Evolutionary conservation across 2,888 invertebrate species (phyloP), one percentile per base, ranked within the genome.

Genomic region (Parasteatoda lunata): DNA sequence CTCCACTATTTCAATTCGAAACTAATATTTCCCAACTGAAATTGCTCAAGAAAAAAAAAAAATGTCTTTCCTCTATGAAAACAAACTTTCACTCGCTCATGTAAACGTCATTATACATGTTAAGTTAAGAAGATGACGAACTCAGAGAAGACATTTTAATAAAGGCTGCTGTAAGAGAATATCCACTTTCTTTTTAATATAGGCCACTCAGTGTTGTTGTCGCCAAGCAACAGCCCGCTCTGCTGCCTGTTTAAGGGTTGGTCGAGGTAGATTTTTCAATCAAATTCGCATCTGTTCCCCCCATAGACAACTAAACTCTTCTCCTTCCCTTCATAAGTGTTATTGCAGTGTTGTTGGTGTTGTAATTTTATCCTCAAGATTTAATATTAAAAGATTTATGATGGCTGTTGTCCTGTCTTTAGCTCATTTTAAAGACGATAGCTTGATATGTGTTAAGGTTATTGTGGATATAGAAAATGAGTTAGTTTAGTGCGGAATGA

Each of bases 151-250:
- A n/a, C 59, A n/a, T 59, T 59, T 59, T 59, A 13, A 59, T 13
- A 13, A 59, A 59, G n/a, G 59, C 9, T 59, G 4, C 59, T 59
- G 59, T 59, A 59, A n/a, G 54, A 13, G 71, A 13, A 30, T 13
- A 47, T 45, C 52, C 78, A 49, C 79, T 71, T 70, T 78, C 80
- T 81, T 81, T 81, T 83, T 83, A 83, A 83, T 83, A 83, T 83
- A 52, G 81, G 64, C 75, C 80, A 80, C 80, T 80, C 72, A 66
- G 73, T 13, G 59, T 30, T 30, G 30, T 30, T 59, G 59, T 59
- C 59, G 11, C 9, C 59, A 9, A 73, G 73, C 80, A 80, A 80
- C 80, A 80, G 47, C 51, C 30, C 5, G 54, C 65, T 66, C 52
- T 66, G 30, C 30, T 30, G 30, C 30, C 30, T 77, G 79, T 15